These are phyloP conservation scores for Oscheius sp. DNA, from an alignment of 1,140 invertebrate species.

Conservation along the genomic window DNA sequence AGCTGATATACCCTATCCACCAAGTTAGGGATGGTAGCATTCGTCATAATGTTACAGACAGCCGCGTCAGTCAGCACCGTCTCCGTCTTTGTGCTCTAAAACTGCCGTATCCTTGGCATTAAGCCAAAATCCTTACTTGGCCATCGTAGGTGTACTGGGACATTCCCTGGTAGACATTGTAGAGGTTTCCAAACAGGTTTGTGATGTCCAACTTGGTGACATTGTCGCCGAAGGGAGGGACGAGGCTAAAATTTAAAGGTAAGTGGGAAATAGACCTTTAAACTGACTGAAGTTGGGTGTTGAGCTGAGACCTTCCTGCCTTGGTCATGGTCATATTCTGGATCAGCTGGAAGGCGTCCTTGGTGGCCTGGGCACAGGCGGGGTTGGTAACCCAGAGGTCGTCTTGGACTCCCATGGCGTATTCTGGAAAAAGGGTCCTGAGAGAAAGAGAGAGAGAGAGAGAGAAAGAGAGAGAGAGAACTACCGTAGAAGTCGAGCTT, in stretches of 20 bases:
- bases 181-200: conserved; percentile 38
- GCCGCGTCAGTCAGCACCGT: conserved; percentile 14
- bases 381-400: conserved; percentile 22
- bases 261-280: neutral
- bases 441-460: neutral
- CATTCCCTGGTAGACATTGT: conserved; percentile 39
- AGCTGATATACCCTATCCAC: conserved; percentile 15
- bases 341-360: conserved; percentile 22
- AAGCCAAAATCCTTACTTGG: conserved; percentile 26
- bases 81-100: conserved; percentile 33
- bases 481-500: conserved; percentile 73
- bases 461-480: too few relatives aligned
- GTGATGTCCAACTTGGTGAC: conserved; percentile 38
- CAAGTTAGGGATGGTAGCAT: neutral
- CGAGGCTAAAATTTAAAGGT: conserved; percentile 21
- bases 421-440: conserved; percentile 43
- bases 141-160: conserved; percentile 45
- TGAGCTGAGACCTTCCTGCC: conserved; percentile 33
- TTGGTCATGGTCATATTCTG: conserved; percentile 37
- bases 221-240: conserved; percentile 30
- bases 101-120: too few relatives aligned
- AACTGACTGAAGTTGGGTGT: conserved; percentile 32
- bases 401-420: conserved; percentile 39
- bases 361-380: conserved; percentile 21
- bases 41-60: conserved; percentile 26